Evolutionary conservation across 2,888 invertebrate species (phyloP).

Genomic region (Caenorhabditis auriculariae): DNA sequence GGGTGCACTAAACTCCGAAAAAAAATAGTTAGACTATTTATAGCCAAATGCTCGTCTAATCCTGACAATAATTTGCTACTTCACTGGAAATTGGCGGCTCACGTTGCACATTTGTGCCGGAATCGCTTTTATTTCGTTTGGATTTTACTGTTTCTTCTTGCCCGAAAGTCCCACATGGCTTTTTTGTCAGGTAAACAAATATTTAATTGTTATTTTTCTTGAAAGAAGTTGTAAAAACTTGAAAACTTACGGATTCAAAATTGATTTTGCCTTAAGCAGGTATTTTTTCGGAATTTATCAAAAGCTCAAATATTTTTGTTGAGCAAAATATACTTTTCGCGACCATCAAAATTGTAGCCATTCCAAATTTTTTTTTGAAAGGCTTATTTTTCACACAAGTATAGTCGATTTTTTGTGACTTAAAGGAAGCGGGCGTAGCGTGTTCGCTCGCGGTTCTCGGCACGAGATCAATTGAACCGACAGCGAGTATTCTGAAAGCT

Average conservation of each 20-base stretch:
- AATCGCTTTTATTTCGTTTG: slow-evolving; percentile 8
- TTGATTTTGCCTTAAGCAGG: too few species aligned
- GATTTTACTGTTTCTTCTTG: slow-evolving; percentile 15
- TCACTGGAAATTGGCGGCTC: slow-evolving; percentile 23
- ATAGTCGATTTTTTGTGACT: too few species aligned
- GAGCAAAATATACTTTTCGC: too few species aligned
- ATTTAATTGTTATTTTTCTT: not conserved
- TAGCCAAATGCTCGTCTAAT: slow-evolving; percentile 24
- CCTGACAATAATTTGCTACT: slow-evolving; percentile 21
- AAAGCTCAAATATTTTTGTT: too few species aligned
- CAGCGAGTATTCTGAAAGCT: too few species aligned
- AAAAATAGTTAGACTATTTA: not conserved
- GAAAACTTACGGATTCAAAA: too few species aligned
- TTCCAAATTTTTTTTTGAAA: too few species aligned
- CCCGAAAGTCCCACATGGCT: slow-evolving; percentile 29
- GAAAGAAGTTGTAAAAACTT: not conserved
- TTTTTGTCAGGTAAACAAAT: slow-evolving; percentile 17
- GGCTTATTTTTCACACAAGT: too few species aligned
- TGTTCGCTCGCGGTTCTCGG: too few species aligned
- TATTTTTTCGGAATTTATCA: too few species aligned
- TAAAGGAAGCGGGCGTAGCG: too few species aligned
- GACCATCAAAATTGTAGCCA: not conserved
- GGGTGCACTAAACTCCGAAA: slow-evolving; percentile 4
- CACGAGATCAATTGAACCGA: too few species aligned
- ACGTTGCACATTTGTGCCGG: slow-evolving; percentile 19